Conservation (phyloP, 1,140 invertebrate genomes). For the Diuraphis noxia region DNA sequence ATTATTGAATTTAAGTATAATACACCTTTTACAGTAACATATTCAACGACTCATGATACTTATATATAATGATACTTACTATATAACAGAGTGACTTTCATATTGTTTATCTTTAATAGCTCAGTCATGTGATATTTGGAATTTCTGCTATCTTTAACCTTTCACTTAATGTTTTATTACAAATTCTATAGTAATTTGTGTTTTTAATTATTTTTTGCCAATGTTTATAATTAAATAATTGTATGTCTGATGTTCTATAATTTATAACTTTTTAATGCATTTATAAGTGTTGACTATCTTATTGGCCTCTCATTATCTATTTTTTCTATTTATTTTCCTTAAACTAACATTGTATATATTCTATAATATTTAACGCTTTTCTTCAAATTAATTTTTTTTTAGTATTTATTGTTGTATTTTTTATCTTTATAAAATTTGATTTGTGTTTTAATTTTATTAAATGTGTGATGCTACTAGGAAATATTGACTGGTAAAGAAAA, state of each 20-base stretch:
- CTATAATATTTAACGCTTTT: conserved; percentile 13
- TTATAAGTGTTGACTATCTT: not conserved
- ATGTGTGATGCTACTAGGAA: not conserved
- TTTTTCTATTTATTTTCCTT: conserved; percentile 10
- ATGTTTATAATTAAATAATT: not conserved
- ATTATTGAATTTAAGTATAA: not conserved
- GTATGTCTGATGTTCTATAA: not conserved
- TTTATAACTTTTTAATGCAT: not conserved
- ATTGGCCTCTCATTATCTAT: not conserved
- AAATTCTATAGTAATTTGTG: not conserved
- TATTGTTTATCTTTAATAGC: not conserved
- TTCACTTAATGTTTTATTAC: not conserved
- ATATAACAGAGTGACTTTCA: not conserved
- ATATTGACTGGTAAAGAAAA: conserved; percentile 43
- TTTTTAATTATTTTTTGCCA: not conserved
- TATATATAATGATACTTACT: too few species aligned
- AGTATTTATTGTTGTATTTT: not conserved
- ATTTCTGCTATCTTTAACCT: not conserved
- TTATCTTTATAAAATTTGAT: not conserved
- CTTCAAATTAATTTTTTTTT: not conserved
- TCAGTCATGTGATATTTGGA: not conserved
- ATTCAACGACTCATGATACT: not conserved
- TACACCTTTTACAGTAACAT: not conserved
- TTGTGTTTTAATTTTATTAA: not conserved
- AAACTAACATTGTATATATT: not conserved